phyloP scores from a whole-genome alignment of 2,888 invertebrate genomes.

The Erebia aethiops region DNA sequence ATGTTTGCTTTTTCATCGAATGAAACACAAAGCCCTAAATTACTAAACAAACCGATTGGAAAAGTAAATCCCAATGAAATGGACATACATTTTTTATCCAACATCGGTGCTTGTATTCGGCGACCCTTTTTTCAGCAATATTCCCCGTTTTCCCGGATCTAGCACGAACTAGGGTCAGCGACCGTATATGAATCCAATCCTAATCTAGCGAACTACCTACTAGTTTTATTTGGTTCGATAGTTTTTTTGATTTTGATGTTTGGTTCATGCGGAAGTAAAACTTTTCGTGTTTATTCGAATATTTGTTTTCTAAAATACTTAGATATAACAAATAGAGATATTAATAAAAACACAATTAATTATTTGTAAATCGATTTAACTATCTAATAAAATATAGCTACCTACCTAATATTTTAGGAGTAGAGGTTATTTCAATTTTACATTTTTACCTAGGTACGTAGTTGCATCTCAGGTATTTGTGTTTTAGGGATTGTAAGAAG shows the following conservation, averaged over 20 bases:
- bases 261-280: neutral
- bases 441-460: too few species aligned
- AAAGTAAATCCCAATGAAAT: conserved; percentile 18
- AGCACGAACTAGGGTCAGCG: conserved; percentile 7
- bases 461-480: too few species aligned
- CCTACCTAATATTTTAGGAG: too few species aligned
- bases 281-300: too few species aligned
- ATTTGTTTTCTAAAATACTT: too few species aligned
- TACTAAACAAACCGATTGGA: conserved; percentile 19
- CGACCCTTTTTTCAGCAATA: conserved; percentile 7
- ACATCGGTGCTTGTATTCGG: conserved; percentile 13
- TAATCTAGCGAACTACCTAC: neutral
- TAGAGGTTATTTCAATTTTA: too few species aligned
- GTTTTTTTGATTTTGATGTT: neutral
- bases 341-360: too few species aligned
- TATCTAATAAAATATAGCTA: too few species aligned
- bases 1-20: conserved; percentile 19
- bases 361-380: too few species aligned
- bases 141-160: conserved; percentile 11
- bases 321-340: too few species aligned
- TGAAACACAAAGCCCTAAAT: conserved; percentile 15
- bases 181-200: conserved; percentile 13
- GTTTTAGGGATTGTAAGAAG: too few species aligned
- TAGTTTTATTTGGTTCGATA: conserved; percentile 4
- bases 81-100: conserved; percentile 10